Evolutionary conservation across 1,140 invertebrate species (phyloP).

Genomic region (Musca domestica): DNA sequence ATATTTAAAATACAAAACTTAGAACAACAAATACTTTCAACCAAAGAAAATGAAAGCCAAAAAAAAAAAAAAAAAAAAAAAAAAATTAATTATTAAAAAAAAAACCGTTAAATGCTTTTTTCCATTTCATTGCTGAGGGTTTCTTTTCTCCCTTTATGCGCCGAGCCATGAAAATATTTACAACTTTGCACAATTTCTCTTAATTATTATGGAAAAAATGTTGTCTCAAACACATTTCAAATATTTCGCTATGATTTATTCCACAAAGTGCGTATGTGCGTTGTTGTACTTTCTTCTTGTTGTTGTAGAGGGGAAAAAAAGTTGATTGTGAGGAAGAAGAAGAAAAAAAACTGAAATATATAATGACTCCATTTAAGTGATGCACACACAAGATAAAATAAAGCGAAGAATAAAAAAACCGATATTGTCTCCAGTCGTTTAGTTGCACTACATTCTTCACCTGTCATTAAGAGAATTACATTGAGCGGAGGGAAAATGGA

Average conservation of each 20-base stretch:
- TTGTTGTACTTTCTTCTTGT: not conserved
- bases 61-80: not conserved
- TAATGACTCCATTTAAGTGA: constrained; percentile 21
- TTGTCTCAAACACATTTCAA: constrained; percentile 10
- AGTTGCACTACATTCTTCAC: constrained; percentile 9
- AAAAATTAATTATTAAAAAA: constrained; percentile 13
- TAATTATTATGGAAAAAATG: constrained; percentile 9
- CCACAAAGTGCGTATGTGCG: not conserved
- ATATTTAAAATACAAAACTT: too few species aligned
- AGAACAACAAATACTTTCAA: not conserved
- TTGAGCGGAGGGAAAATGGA: not conserved
- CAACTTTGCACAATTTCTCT: constrained; percentile 19
- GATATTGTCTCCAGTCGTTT: not conserved
- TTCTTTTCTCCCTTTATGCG: not conserved
- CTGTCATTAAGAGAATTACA: not conserved
- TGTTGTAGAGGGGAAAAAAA: not conserved
- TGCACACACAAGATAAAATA: not conserved
- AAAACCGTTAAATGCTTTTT: not conserved
- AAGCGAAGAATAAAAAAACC: not conserved
- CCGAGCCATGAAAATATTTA: constrained; percentile 8
- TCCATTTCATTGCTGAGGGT: not conserved
- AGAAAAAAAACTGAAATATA: not conserved
- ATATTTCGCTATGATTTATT: constrained; percentile 6
- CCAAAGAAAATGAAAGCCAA: not conserved
- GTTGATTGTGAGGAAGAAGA: too few species aligned